phyloP scores from a whole-genome alignment of 1,140 invertebrate species.

The Diuraphis noxia region DNA sequence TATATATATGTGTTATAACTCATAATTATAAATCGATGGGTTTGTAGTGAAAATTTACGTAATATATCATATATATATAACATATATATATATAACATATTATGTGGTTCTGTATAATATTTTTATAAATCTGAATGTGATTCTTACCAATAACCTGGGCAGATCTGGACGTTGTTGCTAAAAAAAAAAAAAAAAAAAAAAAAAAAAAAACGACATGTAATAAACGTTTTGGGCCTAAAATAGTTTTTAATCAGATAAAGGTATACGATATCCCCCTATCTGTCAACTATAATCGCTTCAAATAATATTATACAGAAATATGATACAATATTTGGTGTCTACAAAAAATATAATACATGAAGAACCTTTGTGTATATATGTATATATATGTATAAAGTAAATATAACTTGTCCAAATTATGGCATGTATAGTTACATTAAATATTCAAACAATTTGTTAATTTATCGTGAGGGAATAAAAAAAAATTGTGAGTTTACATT shows the following conservation, averaged over 20 bases:
- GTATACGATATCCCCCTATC: neutral
- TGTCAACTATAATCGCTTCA: neutral
- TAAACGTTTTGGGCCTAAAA: conserved; percentile 44
- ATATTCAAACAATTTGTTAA: neutral
- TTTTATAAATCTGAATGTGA: conserved; percentile 23
- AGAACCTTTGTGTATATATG: neutral
- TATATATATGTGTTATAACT: neutral
- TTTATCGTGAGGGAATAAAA: neutral
- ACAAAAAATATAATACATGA: neutral
- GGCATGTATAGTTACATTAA: neutral
- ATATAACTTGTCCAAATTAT: neutral
- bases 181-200: conserved; percentile 61
- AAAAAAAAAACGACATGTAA: conserved; percentile 56
- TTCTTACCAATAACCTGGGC: conserved; percentile 67
- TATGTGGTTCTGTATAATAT: neutral
- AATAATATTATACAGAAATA: neutral
- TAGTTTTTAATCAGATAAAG: neutral
- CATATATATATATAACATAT: neutral
- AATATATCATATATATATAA: neutral
- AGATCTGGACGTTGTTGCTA: conserved; percentile 79
- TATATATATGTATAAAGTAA: too few species aligned
- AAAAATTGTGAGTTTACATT: neutral
- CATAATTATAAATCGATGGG: neutral
- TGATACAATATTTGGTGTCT: neutral
- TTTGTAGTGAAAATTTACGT: neutral